These are phyloP conservation scores for Pseudoatta argentina DNA, from an alignment of 1,140 invertebrate species.

Conservation along the genomic window DNA sequence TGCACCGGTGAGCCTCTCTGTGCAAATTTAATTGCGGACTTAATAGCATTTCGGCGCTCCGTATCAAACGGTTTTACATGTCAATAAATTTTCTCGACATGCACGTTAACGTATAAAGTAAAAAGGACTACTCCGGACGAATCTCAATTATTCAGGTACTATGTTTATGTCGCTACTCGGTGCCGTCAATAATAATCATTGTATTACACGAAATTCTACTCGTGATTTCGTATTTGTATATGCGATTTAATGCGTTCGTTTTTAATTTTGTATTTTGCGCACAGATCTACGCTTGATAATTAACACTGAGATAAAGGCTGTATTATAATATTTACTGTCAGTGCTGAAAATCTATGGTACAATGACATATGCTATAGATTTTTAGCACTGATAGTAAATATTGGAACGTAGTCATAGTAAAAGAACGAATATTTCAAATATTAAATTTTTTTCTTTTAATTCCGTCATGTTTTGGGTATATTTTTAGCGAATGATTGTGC, in stretches of 20 bases:
- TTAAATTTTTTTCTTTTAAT: neutral
- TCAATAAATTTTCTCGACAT: conserved; percentile 25
- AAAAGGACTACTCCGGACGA: neutral
- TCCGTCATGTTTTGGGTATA: neutral
- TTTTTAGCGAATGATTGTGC: neutral
- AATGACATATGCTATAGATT: no score
- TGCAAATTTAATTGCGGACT: conserved; percentile 65
- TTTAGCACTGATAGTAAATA: no score
- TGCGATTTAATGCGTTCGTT: conserved; percentile 7
- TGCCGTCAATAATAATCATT: conserved; percentile 6
- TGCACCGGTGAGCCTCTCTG: conserved; percentile 37
- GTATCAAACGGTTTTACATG: conserved; percentile 53
- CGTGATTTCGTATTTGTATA: neutral
- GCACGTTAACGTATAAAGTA: neutral
- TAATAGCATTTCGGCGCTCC: conserved; percentile 39
- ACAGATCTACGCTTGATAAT: neutral
- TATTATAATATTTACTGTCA: no score
- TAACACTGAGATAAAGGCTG: neutral
- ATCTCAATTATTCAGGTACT: conserved; percentile 16
- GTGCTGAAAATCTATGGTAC: no score
- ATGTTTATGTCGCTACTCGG: neutral
- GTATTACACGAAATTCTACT: conserved; percentile 2
- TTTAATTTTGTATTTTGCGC: neutral
- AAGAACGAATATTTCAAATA: no score
- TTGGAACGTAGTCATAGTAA: no score